phyloP scores from a whole-genome alignment of 1,140 invertebrate species.

The Vanessa atalanta region DNA sequence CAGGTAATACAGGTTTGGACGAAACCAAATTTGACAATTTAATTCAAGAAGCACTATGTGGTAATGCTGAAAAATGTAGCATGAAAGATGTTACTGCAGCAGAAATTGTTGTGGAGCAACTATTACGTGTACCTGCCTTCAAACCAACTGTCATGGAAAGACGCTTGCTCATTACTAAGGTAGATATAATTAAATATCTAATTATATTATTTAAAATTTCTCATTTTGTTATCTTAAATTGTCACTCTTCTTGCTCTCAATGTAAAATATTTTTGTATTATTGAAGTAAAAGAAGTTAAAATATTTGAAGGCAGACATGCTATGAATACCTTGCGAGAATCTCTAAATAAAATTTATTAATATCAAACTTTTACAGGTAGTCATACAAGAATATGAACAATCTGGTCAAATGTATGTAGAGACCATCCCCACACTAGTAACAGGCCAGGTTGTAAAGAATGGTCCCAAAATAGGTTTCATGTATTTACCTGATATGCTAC shows the following conservation, averaged over 20 bases:
- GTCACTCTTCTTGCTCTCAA: too few species aligned
- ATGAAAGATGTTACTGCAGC: slow-evolving; percentile 46
- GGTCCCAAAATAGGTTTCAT: slow-evolving; percentile 37
- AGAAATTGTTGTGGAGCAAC: slow-evolving; percentile 47
- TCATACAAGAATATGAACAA: slow-evolving; percentile 39
- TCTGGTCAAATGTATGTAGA: slow-evolving; percentile 34
- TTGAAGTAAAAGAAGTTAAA: too few species aligned
- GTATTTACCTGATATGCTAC: slow-evolving; percentile 50
- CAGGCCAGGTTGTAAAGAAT: slow-evolving; percentile 36
- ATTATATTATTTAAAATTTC: too few species aligned
- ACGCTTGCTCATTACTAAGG: slow-evolving; percentile 63
- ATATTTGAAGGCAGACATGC: too few species aligned
- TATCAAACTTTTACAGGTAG: slow-evolving; percentile 32
- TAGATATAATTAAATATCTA: slow-evolving; percentile 23
- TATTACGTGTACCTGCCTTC: slow-evolving; percentile 54
- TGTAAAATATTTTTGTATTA: too few species aligned
- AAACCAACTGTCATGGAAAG: slow-evolving; percentile 48
- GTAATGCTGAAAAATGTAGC: slow-evolving; percentile 26
- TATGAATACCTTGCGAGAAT: too few species aligned
- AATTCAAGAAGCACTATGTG: slow-evolving; percentile 40
- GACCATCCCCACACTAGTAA: slow-evolving; percentile 43
- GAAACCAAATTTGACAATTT: slow-evolving; percentile 46
- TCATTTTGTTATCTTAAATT: not conserved
- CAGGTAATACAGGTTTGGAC: slow-evolving; percentile 36
- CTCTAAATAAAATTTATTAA: too few species aligned